Evolutionary conservation across 2,797 vertebrate species (phyloP).

Genomic region (Chanos chanos): DNA sequence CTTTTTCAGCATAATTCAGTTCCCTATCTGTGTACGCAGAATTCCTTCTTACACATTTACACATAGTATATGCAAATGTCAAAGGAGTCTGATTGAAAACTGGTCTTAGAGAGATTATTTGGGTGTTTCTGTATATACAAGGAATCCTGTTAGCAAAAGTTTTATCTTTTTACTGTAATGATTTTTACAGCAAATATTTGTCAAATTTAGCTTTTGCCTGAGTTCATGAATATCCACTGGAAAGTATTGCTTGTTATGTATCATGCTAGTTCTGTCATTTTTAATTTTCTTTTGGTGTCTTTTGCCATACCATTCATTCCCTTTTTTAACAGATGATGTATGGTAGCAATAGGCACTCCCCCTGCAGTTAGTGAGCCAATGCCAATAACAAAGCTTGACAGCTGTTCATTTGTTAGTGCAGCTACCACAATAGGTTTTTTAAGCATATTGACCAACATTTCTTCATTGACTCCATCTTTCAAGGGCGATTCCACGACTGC

Average conservation of each 20-base stretch:
- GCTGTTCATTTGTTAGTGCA: background rate
- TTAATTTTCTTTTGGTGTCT: constrained; percentile 7
- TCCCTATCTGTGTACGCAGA: too few relatives aligned
- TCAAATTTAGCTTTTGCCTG: background rate
- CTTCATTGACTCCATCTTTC: constrained; percentile 5
- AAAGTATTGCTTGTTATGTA: too few relatives aligned
- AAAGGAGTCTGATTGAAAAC: too few relatives aligned
- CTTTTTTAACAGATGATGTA: constrained; percentile 8
- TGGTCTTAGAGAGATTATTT: too few relatives aligned
- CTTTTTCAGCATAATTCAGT: too few relatives aligned
- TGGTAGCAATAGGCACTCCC: background rate
- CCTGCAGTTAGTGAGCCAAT: constrained; percentile 1
- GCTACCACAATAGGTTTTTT: background rate
- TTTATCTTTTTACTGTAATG: too few relatives aligned
- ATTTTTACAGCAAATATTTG: background rate
- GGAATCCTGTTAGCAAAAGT: too few relatives aligned
- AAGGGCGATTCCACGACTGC: constrained; percentile 2
- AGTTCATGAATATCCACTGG: background rate
- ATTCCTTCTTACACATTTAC: too few relatives aligned
- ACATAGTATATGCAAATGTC: too few relatives aligned
- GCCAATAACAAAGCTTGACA: background rate
- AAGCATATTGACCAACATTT: background rate
- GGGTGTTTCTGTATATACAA: too few relatives aligned
- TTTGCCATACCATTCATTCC: constrained; percentile 24
- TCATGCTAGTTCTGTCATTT: background rate